Base-by-base conservation (phyloP, 1,140 invertebrate genomes). In the Planococcus citri region DNA sequence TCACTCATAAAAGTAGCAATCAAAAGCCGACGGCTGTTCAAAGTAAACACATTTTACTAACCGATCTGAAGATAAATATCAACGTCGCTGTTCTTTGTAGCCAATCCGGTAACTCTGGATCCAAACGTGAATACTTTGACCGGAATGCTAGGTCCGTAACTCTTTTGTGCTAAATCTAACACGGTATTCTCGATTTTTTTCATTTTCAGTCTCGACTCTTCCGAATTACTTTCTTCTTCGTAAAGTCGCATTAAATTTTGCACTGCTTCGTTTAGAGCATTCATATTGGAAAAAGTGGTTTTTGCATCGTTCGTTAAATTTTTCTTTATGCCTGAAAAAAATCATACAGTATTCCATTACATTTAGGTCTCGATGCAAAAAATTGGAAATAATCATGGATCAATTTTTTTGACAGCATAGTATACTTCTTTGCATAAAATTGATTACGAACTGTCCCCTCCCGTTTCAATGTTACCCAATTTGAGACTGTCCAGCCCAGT, bases 1-100 rank as follows among this genome's bases (percentile, higher is more conserved):
- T n/a, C n/a, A n/a, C n/a, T n/a, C n/a, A n/a, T 10, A n/a, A 41
- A 41, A 9, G n/a, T n/a, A 41, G 9, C 9, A 9, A 41, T n/a
- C n/a, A n/a, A n/a, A n/a, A n/a, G n/a, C n/a, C n/a, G n/a, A n/a
- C n/a, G n/a, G n/a, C n/a, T n/a, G n/a, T n/a, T 14, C 6, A 37
- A 37, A 14, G 33, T 37, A 14, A 37, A 37, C 14, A 14, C 33
- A 37, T 8, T 37, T 37, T 14, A 14, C 14, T 37, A 37, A 75
- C 79, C 76, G 64, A 77, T 78, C 73, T 83, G 81, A 21, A 83
- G 73, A 74, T 81, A 83, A 25, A 83, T 73, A 72, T 82, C 80
- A 57, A 82, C 72, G 73, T 83, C 80, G 71, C 81, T 82, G 25
- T 78, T 77, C 22, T 69, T 58, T 58, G 76, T 74, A 14, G 76